Base-by-base conservation (phyloP, 2,888 invertebrate genomes). In the Chelonus formosanus region DNA sequence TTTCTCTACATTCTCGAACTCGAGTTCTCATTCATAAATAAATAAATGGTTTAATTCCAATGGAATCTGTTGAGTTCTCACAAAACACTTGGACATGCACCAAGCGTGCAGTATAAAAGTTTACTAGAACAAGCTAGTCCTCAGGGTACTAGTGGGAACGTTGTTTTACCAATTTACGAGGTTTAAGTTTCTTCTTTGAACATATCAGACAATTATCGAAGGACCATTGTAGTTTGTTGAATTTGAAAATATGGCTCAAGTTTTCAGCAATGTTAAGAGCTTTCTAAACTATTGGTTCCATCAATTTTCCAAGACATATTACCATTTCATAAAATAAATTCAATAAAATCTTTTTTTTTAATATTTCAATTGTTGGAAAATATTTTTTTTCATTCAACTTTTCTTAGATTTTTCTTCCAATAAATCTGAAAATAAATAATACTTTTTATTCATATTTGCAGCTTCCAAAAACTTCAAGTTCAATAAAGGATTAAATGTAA, bases 1-100 rank as follows among this genome's bases (percentile, higher is more conserved):
- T 32, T 32, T 8, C 4, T 4, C 31, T 52, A 8, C 5, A 52
- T 57, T 45, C 31, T 8, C 8, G 8, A 32, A 57, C 57, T 45
- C 31, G 31, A 31, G 45, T 45, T n/a, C 31, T 43, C 44, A n/a
- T 45, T n/a, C n/a, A 45, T 57, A 34, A 45, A 57, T 57, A 57
- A 57, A 57, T 57, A 57, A 57, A 57, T 57, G 8, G 45, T 57
- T 57, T 45, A 57, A 57, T 57, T 34, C 10, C n/a, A 45, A 45
- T 45, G 45, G 35, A 47, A 45, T 34, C 5, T 45, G 44, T 45
- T 45, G 52, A 52, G 8, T 32, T 52, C 52, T 52, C 52, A 32
- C 34, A 44, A 45, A 32, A 45, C 7, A 57, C 57, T 52, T 52
- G 32, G 52, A 57, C 57, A 57, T 45, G 45, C n/a, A 45, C 44